Conservation (phyloP, 35 echinoderm and acorn worm genomes). For the Holothuria glaberrima region DNA sequence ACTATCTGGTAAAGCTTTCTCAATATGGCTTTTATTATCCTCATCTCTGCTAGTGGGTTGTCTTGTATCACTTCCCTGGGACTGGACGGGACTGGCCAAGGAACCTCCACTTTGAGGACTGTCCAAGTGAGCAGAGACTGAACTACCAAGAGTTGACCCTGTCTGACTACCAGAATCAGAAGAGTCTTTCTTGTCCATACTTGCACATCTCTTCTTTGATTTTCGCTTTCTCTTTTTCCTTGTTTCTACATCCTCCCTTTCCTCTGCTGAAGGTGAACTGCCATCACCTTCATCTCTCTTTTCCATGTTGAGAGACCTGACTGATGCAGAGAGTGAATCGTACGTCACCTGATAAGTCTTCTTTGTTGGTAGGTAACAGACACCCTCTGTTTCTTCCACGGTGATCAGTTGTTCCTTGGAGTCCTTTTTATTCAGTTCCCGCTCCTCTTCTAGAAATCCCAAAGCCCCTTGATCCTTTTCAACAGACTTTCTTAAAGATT, state of each 20-base stretch:
- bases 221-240: constrained; percentile 14
- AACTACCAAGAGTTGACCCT: not conserved
- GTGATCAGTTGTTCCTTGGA: constrained; percentile 72
- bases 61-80: too few relatives aligned
- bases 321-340: not conserved
- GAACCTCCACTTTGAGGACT: not conserved
- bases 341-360: constrained; percentile 47
- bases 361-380: constrained; percentile 72
- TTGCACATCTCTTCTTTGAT: not conserved
- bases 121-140: not conserved
- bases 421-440: constrained; percentile 67
- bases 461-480: constrained; percentile 8
- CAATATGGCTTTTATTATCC: too few relatives aligned
- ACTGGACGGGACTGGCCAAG: too few relatives aligned
- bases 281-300: not conserved
- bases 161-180: not conserved
- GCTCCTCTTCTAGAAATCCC: not conserved
- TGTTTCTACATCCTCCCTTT: not conserved
- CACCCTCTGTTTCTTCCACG: constrained; percentile 73
- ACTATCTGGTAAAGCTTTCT: too few relatives aligned
- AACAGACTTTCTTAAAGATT: constrained; percentile 59
- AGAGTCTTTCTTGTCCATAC: not conserved
- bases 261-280: constrained; percentile 16
- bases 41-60: too few relatives aligned
- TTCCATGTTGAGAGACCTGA: not conserved